Conservation (phyloP, 2,888 invertebrate species). For the Blastobasis adustella region DNA sequence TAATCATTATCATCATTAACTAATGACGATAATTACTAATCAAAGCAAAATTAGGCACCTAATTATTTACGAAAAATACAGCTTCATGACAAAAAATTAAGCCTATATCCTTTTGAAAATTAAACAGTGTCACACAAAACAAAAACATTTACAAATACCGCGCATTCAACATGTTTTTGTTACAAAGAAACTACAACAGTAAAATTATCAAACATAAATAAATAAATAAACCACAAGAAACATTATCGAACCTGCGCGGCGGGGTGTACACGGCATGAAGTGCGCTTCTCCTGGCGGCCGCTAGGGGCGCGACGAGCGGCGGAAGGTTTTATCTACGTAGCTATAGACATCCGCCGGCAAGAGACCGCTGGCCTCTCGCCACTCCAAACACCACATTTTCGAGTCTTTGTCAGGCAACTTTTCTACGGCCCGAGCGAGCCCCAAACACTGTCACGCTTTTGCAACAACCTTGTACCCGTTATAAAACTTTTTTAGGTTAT, state of each 20-base stretch:
- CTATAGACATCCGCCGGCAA: constrained; percentile 67
- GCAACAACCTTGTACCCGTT: no score
- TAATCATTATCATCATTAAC: no score
- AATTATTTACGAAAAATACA: no score
- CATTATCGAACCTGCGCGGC: constrained; percentile 34
- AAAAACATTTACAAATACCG: no score
- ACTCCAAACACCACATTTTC: constrained; percentile 52
- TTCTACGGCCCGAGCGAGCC: constrained; percentile 48
- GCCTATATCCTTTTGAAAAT: no score
- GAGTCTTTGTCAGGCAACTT: constrained; percentile 69
- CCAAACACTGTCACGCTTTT: constrained; percentile 36
- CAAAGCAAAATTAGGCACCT: no score
- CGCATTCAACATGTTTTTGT: no score
- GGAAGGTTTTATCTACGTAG: constrained; percentile 75
- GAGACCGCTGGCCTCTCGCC: constrained; percentile 55
- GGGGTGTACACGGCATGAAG: constrained; percentile 65
- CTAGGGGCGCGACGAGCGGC: constrained; percentile 64
- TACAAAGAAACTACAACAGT: no score
- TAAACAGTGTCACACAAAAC: no score
- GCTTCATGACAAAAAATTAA: no score
- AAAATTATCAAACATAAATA: constrained; percentile 13
- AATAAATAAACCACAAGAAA: constrained; percentile 21
- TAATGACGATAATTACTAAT: no score
- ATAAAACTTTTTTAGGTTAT: constrained; percentile 48
- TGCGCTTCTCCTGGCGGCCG: constrained; percentile 50